Evolutionary conservation across 2,797 vertebrate genomes (phyloP), one percentile per base, ranked within the genome.

Genomic region (Oreochromis mossambicus): DNA sequence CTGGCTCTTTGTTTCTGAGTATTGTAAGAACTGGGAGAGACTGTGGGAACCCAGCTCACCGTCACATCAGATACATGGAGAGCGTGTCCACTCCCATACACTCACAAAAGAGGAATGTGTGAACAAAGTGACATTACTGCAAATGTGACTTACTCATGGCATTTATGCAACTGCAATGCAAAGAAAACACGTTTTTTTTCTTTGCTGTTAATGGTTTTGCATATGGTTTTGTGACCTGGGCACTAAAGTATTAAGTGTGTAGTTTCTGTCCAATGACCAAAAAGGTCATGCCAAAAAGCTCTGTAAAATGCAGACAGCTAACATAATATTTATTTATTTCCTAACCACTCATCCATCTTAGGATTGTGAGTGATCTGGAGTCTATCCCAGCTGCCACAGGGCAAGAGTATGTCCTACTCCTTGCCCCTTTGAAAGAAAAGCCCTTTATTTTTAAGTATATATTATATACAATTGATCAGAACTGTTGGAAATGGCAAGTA

Each of bases 21-120:
- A 73, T 32, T 82, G 55, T 43, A 41, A 10, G 81, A 73, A 85
- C 63, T 14, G 15, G 83, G 32, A 52, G 58, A 81, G 88, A 86
- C 38, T 80, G 84, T 91, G 90, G 86, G 88, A 94, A 89, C 34
- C 21, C n/a, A 63, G 26, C 70, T 63, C 46, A 77, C 15, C 8
- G 11, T 81, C 46, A 56, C 41, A 88, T 92, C 86, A 89, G 81
- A 92, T 78, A 77, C 10, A 29, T 43, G 68, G 43, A 46, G 36
- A 88, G 87, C 2, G 17, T 80, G 77, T 88, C 85, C 91, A 81
- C 86, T 88, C 70, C 61, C 41, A 29, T 79, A 43, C 21, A 80
- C 75, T 94, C 88, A 92, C 48, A 82, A 63, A 12, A 78, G 77
- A 91, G 86, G 92, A 94, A 92, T 92, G 89, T 87, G 52, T 81